A percentile compares a stretch with the other conserved stretches of the same genome.
phyloP scores from a whole-genome alignment of 2,113 vertebrate species.

The Macrotis lagotis region DNA sequence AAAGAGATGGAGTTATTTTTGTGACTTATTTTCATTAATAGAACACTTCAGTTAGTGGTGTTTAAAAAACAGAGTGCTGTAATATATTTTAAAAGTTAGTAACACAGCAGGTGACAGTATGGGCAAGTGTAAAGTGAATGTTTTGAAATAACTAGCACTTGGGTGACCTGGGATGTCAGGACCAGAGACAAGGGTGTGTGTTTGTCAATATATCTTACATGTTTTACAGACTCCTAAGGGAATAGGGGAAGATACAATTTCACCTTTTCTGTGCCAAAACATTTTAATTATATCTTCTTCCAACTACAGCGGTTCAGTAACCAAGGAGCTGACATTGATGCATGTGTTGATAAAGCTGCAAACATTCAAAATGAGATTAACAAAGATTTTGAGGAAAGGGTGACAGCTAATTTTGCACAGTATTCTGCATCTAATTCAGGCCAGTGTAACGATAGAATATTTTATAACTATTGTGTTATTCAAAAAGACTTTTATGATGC shows the following conservation, averaged over 20 bases:
- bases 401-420: conserved; percentile 99
- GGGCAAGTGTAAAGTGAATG: conserved; percentile 83
- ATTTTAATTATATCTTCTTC: conserved; percentile 99
- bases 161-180: conserved; percentile 88
- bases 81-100: conserved; percentile 86
- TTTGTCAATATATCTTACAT: conserved; percentile 93
- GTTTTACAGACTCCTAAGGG: conserved; percentile 90
- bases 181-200: conserved; percentile 86
- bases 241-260: conserved; percentile 92
- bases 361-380: conserved; percentile 99
- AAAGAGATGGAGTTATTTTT: neutral
- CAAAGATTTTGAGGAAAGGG: conserved; percentile 99
- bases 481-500: conserved; percentile 83
- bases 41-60: conserved; percentile 57
- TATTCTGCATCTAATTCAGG: conserved; percentile 96
- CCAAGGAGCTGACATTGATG: conserved; percentile 99
- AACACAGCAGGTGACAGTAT: conserved; percentile 80
- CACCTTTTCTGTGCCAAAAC: conserved; percentile 98
- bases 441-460: conserved; percentile 97
- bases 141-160: conserved; percentile 91
- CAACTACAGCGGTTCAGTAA: conserved; percentile 98
- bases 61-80: conserved; percentile 71
- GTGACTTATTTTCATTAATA: neutral
- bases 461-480: conserved; percentile 90
- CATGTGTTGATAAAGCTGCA: conserved; percentile 99